A percentile compares a stretch with the other conserved stretches of the same genome.
Evolutionary conservation across 2,888 invertebrate genomes (phyloP).

Genomic region (Orthonevra nobilis): DNA sequence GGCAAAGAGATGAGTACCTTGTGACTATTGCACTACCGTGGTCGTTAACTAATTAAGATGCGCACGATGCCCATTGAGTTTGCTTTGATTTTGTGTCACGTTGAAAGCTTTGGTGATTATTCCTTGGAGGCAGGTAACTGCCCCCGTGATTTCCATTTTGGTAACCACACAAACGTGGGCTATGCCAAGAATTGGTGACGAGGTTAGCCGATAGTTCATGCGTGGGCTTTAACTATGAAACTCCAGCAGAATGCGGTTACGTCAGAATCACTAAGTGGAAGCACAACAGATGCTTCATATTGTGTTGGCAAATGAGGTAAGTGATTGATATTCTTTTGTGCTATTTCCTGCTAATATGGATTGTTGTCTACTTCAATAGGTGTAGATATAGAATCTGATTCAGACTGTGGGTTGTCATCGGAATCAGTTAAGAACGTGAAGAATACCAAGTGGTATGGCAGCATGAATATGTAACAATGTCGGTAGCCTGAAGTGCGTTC

Average conservation of each 20-base stretch:
- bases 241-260: conserved; percentile 42
- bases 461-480: conserved; percentile 20
- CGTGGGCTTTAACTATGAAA: conserved; percentile 44
- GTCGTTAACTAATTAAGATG: neutral
- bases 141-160: conserved; percentile 40
- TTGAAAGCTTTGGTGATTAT: conserved; percentile 5
- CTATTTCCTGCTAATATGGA: too few relatives aligned
- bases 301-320: conserved; percentile 38
- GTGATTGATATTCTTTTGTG: conserved; percentile 22
- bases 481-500: too few relatives aligned
- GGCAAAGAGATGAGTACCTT: conserved; percentile 16
- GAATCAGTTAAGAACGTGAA: conserved; percentile 17
- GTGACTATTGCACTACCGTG: conserved; percentile 6
- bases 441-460: conserved; percentile 15
- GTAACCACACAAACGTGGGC: conserved; percentile 41
- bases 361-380: too few relatives aligned
- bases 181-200: conserved; percentile 17
- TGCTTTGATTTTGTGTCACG: conserved; percentile 18
- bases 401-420: conserved; percentile 15
- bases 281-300: conserved; percentile 17
- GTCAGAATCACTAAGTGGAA: conserved; percentile 22
- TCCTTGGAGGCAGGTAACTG: neutral
- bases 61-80: conserved; percentile 29
- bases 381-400: conserved; percentile 1
- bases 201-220: conserved; percentile 8